These are phyloP conservation scores for Speoplatyrhinus poulsoni DNA, from an alignment of 2,113 vertebrate species.

Conservation along the genomic window DNA sequence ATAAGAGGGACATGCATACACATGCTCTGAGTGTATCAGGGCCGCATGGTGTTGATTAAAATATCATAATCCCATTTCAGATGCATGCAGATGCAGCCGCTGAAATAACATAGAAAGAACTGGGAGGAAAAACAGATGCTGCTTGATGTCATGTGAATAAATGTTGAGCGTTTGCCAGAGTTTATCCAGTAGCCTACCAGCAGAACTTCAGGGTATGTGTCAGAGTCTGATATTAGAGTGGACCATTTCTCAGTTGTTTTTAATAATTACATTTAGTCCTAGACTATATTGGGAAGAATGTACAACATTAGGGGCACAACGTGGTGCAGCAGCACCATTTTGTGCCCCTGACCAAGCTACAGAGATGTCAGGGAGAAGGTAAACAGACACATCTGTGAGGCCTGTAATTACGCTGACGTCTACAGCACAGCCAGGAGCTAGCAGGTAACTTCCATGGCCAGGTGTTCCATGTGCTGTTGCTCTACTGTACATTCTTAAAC, in stretches of 20 bases:
- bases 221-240: background rate
- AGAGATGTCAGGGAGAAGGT: constrained; percentile 61
- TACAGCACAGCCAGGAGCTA: constrained; percentile 56
- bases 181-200: constrained; percentile 12
- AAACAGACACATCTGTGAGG: constrained; percentile 73
- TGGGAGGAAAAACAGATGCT: too few relatives aligned
- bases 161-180: constrained; percentile 7
- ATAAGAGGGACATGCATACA: background rate
- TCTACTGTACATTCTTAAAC: constrained; percentile 35
- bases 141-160: too few relatives aligned
- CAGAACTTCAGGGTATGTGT: background rate
- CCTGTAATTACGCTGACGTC: constrained; percentile 65
- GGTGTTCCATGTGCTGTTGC: constrained; percentile 60
- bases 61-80: background rate
- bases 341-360: constrained; percentile 49
- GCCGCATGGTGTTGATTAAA: too few relatives aligned
- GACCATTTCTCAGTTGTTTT: background rate
- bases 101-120: too few relatives aligned
- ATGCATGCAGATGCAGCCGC: too few relatives aligned
- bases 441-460: constrained; percentile 57
- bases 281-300: constrained; percentile 1
- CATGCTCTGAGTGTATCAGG: too few relatives aligned
- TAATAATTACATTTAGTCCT: background rate
- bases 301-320: background rate
- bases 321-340: constrained; percentile 24